Conservation (phyloP, 2,797 vertebrate species). For the Darevskia mixta region DNA sequence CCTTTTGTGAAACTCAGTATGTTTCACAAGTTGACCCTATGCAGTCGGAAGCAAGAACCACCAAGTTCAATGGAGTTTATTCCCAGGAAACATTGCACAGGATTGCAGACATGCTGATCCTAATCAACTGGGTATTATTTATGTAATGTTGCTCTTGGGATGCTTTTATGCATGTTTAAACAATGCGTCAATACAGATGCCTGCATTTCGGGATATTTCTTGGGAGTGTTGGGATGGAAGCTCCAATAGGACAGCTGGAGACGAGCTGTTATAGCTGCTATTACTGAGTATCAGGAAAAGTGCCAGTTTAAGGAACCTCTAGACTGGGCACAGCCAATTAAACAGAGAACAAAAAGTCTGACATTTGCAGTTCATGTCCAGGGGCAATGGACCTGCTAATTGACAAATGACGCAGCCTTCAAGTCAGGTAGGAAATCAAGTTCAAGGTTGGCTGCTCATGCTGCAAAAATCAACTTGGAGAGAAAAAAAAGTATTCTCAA, state of each 20-base stretch:
- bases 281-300: background rate
- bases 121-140: too few relatives aligned
- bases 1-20: too few relatives aligned
- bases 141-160: too few relatives aligned
- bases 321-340: background rate
- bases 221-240: too few relatives aligned
- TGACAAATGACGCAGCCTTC: background rate
- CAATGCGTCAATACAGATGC: too few relatives aligned
- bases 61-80: too few relatives aligned
- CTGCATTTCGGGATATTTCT: too few relatives aligned
- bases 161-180: too few relatives aligned
- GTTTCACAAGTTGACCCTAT: too few relatives aligned
- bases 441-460: background rate
- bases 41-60: too few relatives aligned
- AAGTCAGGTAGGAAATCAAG: background rate
- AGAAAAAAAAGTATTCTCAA: background rate
- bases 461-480: background rate
- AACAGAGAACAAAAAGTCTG: background rate
- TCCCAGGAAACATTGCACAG: too few relatives aligned
- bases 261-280: background rate
- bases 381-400: slow-evolving; percentile 5
- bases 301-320: background rate
- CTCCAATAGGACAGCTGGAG: background rate
- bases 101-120: too few relatives aligned
- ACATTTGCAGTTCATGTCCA: background rate